A percentile compares a stretch with the other conserved stretches of the same genome.
These are phyloP conservation scores for Charina bottae DNA, from an alignment of 2,113 vertebrate species.

Conservation along the genomic window DNA sequence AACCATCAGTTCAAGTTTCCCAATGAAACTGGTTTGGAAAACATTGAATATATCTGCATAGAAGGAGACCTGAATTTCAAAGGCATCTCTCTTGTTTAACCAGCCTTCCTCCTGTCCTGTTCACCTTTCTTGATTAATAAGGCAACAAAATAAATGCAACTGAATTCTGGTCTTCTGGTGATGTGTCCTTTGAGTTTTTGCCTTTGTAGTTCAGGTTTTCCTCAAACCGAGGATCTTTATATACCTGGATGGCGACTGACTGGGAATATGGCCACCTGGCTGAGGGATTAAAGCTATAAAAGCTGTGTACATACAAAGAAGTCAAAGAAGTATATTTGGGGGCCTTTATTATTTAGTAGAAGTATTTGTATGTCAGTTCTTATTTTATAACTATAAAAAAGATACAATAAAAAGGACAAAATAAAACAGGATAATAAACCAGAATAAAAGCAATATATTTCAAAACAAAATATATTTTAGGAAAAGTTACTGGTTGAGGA, in stretches of 20 bases:
- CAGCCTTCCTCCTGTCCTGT: background rate
- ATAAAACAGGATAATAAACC: background rate
- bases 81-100: slow-evolving; percentile 68
- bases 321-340: background rate
- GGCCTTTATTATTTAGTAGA: background rate
- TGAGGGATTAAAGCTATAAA: background rate
- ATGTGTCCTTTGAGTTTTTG: background rate
- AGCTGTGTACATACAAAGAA: background rate
- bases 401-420: background rate
- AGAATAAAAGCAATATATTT: background rate
- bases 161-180: slow-evolving; percentile 52
- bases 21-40: slow-evolving; percentile 66
- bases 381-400: background rate
- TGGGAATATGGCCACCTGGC: too few relatives aligned
- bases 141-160: slow-evolving; percentile 20
- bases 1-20: slow-evolving; percentile 73
- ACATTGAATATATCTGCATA: slow-evolving; percentile 66
- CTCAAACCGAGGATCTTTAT: background rate
- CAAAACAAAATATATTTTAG: background rate
- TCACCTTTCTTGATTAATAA: slow-evolving; percentile 23
- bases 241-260: too few relatives aligned
- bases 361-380: background rate
- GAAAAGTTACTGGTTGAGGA: background rate
- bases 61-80: slow-evolving; percentile 71
- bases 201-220: background rate